These are phyloP conservation scores for Gerris buenoi DNA, from an alignment of 1,140 invertebrate species.

Conservation along the genomic window DNA sequence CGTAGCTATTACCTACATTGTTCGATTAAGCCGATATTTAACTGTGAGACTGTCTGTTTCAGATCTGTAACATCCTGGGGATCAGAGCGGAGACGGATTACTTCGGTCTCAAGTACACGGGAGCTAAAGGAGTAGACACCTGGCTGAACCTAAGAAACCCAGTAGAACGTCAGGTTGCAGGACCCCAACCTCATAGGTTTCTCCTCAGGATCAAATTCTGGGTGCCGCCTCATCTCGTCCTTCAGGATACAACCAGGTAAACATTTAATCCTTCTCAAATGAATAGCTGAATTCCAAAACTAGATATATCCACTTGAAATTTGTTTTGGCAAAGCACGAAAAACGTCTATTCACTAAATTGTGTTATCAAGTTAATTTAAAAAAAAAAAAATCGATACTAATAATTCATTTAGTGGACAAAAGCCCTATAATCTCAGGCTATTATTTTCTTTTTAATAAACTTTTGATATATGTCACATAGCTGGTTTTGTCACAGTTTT, in stretches of 20 bases:
- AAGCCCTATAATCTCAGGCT: too few species aligned
- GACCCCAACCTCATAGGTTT: slow-evolving; percentile 42
- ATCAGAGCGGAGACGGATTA: slow-evolving; percentile 75
- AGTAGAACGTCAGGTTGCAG: slow-evolving; percentile 51
- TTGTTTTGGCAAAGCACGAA: too few species aligned
- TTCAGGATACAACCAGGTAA: slow-evolving; percentile 66
- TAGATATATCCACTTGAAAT: slow-evolving; percentile 10
- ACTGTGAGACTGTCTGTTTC: too few species aligned
- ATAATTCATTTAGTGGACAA: too few species aligned
- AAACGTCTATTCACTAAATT: too few species aligned
- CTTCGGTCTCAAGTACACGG: slow-evolving; percentile 61
- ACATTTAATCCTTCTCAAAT: slow-evolving; percentile 12
- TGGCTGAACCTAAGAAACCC: slow-evolving; percentile 77
- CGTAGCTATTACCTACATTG: too few species aligned
- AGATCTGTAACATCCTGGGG: slow-evolving; percentile 66
- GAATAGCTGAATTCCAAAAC: slow-evolving; percentile 2
- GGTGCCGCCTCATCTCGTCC: slow-evolving; percentile 70
- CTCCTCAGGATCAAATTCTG: slow-evolving; percentile 67
- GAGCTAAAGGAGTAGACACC: slow-evolving; percentile 51
- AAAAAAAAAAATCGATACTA: too few species aligned
- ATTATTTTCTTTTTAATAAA: too few species aligned
- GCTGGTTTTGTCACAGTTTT: too few species aligned
- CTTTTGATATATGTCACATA: too few species aligned
- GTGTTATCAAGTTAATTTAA: too few species aligned
- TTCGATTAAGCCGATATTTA: too few species aligned